Evolutionary conservation across 2,888 invertebrate genomes (phyloP), one percentile per base, ranked within the genome.

Genomic region (Lomographa bimaculata): DNA sequence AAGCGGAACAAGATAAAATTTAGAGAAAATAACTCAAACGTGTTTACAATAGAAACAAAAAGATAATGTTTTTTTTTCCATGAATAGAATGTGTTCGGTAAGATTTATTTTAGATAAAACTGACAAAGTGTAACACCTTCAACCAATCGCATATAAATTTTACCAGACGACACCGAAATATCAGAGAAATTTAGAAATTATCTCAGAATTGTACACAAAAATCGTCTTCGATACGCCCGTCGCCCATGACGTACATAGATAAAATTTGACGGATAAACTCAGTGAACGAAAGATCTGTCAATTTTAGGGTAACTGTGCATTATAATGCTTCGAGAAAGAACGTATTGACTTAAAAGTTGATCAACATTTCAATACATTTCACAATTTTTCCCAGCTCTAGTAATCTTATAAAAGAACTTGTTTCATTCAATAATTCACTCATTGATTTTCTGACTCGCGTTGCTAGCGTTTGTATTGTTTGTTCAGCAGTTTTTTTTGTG

Each of bases 21-120:
- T 39, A 28, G 50, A 57, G 49, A 47, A 58, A 59, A 53, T 68
- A 60, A 54, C 40, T 53, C 54, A 60, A 70, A 67, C 60, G 67
- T 76, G 76, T 78, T 73, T 71, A 72, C 69, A 66, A 64, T 52
- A 59, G 52, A 61, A 65, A 61, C 45, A 56, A 58, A 53, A 58
- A 37, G 26, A 23, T 24, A 40, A 29, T 29, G 7, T 29, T 28
- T 19, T 2, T 34, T 10, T 37, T 29, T 29, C 18, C 17, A 38
- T 14, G n/a, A 16, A 12, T 8, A 21, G 5, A 21, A 7, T 6
- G 1, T 2, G 5, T 20, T 7, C n/a, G 1, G n/a, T 1, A n/a
- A 10, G 6, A 5, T 18, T 8, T 21, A 20, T 14, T 23, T 6
- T 2, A 17, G 3, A 7, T n/a, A 8, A 18, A 20, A 23, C n/a